These are phyloP conservation scores for Drosophila nigricruria DNA, from an alignment of 2,888 invertebrate genomes.

Conservation along the genomic window DNA sequence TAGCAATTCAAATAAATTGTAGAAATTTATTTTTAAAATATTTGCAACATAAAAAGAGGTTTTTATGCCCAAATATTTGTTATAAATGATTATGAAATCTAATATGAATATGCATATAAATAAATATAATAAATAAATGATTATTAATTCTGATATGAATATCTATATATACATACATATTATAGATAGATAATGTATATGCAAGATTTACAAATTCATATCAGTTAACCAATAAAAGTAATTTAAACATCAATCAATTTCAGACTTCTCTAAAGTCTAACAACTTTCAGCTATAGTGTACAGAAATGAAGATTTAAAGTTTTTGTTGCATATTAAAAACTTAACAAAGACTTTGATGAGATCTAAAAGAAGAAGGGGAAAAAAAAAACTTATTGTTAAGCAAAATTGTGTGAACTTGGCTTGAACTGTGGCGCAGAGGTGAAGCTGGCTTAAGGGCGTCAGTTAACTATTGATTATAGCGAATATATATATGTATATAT, in stretches of 20 bases:
- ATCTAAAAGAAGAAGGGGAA: conserved; percentile 8
- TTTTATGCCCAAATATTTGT: no score
- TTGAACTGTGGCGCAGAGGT: conserved; percentile 10
- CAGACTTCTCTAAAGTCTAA: background rate
- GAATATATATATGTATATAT: background rate
- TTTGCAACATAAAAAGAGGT: no score
- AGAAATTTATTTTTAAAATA: no score
- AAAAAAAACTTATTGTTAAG: conserved; percentile 6
- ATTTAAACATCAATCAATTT: background rate
- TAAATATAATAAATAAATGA: no score
- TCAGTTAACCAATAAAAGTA: no score
- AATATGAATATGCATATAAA: no score
- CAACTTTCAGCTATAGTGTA: background rate
- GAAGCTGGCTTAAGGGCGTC: conserved; percentile 20
- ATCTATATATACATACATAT: no score
- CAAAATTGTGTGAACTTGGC: background rate
- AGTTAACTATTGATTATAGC: conserved; percentile 36
- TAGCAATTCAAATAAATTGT: no score
- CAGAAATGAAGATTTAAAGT: conserved; percentile 1
- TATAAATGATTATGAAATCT: no score
- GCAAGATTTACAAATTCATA: no score
- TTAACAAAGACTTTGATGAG: conserved; percentile 8
- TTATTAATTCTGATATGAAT: no score
- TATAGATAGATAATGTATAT: no score
- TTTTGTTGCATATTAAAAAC: conserved; percentile 3